Conservation (phyloP, 2,113 vertebrate genomes). For the Vimba vimba region DNA sequence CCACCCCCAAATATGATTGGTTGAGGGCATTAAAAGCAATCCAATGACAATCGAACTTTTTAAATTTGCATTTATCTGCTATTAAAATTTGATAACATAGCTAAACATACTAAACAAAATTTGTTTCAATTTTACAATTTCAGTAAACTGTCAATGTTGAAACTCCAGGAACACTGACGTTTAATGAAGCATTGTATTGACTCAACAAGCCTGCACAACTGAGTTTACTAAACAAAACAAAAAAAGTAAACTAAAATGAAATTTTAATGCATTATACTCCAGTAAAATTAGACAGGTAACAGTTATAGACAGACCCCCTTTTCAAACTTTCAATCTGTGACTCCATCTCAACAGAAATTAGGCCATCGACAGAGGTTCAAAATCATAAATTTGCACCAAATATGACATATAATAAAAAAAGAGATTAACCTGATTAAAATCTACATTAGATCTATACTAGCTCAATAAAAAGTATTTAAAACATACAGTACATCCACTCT, state of each 20-base stretch:
- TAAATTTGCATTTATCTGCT: too few species aligned
- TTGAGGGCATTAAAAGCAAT: background rate
- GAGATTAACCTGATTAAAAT: background rate
- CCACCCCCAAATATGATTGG: conserved; percentile 24
- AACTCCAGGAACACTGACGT: background rate
- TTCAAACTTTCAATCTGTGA: background rate
- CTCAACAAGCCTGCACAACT: background rate
- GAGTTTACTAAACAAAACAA: background rate
- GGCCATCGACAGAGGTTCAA: background rate
- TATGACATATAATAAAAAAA: background rate
- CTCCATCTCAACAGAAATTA: background rate
- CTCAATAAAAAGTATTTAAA: background rate
- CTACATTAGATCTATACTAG: background rate
- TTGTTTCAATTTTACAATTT: background rate
- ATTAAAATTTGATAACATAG: background rate
- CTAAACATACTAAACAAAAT: background rate
- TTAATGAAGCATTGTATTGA: background rate
- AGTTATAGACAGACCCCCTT: background rate
- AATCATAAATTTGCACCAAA: background rate
- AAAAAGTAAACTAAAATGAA: background rate
- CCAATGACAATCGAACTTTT: background rate
- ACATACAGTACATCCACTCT: background rate
- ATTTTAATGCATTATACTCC: background rate
- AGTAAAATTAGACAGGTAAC: background rate
- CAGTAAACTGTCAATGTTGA: background rate